phyloP scores from a whole-genome alignment of 2,888 invertebrate species.

The Barypeithes pellucidus region DNA sequence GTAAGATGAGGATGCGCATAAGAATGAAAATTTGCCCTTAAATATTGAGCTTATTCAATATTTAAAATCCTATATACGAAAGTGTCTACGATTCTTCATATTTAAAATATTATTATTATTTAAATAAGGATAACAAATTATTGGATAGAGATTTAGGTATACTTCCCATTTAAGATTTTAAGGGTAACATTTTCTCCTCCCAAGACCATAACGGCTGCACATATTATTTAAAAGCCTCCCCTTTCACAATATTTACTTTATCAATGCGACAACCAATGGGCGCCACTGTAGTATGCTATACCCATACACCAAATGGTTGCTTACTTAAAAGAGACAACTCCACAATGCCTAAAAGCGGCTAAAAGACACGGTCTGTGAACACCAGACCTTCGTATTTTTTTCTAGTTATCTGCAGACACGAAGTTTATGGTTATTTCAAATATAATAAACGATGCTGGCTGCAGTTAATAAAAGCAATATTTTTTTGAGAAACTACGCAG shows the following conservation, averaged over 20 bases:
- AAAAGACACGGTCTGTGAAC: conserved; percentile 19
- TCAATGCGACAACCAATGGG: neutral
- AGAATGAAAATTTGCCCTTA: too few species aligned
- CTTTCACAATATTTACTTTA: neutral
- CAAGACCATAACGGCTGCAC: too few species aligned
- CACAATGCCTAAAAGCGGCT: conserved; percentile 17
- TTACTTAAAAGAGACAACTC: conserved; percentile 16
- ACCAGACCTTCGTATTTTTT: conserved; percentile 21
- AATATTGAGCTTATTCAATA: too few species aligned
- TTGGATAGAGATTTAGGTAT: too few species aligned
- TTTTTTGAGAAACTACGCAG: neutral
- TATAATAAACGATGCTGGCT: neutral
- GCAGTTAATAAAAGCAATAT: neutral
- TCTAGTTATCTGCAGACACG: conserved; percentile 16
- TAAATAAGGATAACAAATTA: too few species aligned
- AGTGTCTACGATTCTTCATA: too few species aligned
- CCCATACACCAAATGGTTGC: neutral
- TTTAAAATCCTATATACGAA: too few species aligned
- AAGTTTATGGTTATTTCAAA: conserved; percentile 26
- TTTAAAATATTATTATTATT: too few species aligned
- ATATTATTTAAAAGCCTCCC: too few species aligned
- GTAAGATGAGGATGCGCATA: too few species aligned
- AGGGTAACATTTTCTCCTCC: too few species aligned
- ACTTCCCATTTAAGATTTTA: too few species aligned
- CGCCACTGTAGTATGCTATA: neutral